phyloP scores from a whole-genome alignment of 2,888 invertebrate genomes.

The Agrochola lota region DNA sequence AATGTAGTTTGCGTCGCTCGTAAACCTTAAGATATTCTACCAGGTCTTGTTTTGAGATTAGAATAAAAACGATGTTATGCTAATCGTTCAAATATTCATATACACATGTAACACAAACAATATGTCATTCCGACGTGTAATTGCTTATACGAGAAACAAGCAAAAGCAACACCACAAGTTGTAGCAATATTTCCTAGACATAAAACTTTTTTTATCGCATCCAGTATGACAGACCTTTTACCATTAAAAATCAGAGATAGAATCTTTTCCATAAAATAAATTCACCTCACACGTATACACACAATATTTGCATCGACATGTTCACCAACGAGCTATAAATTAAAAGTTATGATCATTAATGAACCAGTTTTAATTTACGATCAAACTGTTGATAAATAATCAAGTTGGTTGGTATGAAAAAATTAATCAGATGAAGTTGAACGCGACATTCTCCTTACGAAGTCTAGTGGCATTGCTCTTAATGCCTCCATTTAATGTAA shows the following conservation, averaged over 20 bases:
- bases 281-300: slow-evolving; percentile 74
- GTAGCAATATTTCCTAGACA: slow-evolving; percentile 46
- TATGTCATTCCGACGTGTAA: slow-evolving; percentile 22
- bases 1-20: slow-evolving; percentile 76
- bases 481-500: slow-evolving; percentile 71
- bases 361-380: slow-evolving; percentile 87
- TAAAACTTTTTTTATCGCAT: slow-evolving; percentile 50
- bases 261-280: slow-evolving; percentile 74
- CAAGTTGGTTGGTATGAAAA: slow-evolving; percentile 79
- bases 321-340: slow-evolving; percentile 80
- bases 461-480: slow-evolving; percentile 70
- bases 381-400: slow-evolving; percentile 82
- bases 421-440: slow-evolving; percentile 76
- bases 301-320: slow-evolving; percentile 79
- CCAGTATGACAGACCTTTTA: slow-evolving; percentile 48
- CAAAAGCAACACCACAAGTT: neutral
- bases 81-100: slow-evolving; percentile 17
- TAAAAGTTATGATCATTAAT: slow-evolving; percentile 87
- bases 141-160: slow-evolving; percentile 33
- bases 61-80: slow-evolving; percentile 34
- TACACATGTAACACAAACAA: slow-evolving; percentile 1
- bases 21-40: slow-evolving; percentile 70
- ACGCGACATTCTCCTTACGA: slow-evolving; percentile 72
- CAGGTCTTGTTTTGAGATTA: slow-evolving; percentile 40
- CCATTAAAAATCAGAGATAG: slow-evolving; percentile 67